These are phyloP conservation scores for Blastobasis lacticolella DNA, from an alignment of 2,888 invertebrate species.

Conservation along the genomic window DNA sequence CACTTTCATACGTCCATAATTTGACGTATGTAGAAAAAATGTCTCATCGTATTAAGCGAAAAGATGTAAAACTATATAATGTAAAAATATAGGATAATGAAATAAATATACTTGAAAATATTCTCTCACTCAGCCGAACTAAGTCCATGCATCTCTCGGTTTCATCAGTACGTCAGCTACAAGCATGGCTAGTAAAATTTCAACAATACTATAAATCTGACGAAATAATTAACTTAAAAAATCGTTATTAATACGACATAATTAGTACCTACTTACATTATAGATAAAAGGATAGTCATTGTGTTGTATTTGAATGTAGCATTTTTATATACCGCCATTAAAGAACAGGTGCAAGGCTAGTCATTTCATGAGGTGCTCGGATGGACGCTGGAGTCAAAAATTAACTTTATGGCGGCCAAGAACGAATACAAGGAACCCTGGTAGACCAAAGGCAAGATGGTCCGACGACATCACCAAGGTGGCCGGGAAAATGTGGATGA, in stretches of 20 bases:
- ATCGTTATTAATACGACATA: constrained; percentile 7
- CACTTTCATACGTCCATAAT: background rate
- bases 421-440: too few species aligned
- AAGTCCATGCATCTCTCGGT: constrained; percentile 3
- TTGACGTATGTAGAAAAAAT: background rate
- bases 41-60: background rate
- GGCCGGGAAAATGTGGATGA: too few species aligned
- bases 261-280: background rate
- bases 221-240: constrained; percentile 6
- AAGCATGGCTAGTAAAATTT: constrained; percentile 5
- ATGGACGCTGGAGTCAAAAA: too few species aligned
- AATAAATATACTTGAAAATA: background rate
- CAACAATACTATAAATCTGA: constrained; percentile 2
- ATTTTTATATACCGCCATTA: constrained; percentile 9
- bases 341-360: constrained; percentile 7
- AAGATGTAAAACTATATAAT: background rate
- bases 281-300: background rate
- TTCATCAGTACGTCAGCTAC: background rate
- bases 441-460: too few species aligned
- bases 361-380: constrained; percentile 6
- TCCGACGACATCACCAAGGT: too few species aligned
- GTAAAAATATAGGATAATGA: background rate
- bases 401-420: too few species aligned
- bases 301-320: background rate
- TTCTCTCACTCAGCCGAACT: background rate